These are phyloP conservation scores for Pipistrellus kuhlii DNA, from an alignment of 2,797 vertebrate species.

Conservation along the genomic window DNA sequence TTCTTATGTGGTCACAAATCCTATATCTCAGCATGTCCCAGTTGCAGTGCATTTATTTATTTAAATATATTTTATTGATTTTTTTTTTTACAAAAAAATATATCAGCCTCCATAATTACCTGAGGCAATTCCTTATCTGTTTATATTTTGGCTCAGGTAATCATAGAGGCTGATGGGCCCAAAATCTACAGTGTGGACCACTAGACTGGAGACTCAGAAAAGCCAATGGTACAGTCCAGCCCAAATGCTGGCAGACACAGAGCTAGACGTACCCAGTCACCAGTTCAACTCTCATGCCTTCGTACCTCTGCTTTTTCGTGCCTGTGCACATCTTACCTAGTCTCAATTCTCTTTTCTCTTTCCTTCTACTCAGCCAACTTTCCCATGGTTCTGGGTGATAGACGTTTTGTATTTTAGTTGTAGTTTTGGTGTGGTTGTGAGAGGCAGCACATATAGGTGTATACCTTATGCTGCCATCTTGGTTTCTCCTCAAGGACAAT, in stretches of 20 bases:
- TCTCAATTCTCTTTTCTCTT: too few relatives aligned
- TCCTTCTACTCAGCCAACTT: too few relatives aligned
- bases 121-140: background rate
- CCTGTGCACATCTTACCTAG: too few relatives aligned
- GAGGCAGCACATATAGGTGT: too few relatives aligned
- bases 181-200: background rate
- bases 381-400: too few relatives aligned
- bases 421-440: too few relatives aligned
- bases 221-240: background rate
- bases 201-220: background rate
- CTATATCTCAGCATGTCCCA: background rate
- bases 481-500: background rate
- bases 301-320: too few relatives aligned
- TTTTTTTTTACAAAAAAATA: too few relatives aligned
- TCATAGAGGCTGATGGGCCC: background rate
- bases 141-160: background rate
- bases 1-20: background rate
- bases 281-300: too few relatives aligned
- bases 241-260: background rate
- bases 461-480: too few relatives aligned
- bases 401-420: too few relatives aligned
- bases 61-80: too few relatives aligned
- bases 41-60: background rate
- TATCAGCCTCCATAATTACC: background rate
- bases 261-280: background rate